Percentiles rank a stretch among this genome's conserved stretches.
Conservation (phyloP, 1,140 invertebrate genomes). For the Hypothenemus hampei region DNA sequence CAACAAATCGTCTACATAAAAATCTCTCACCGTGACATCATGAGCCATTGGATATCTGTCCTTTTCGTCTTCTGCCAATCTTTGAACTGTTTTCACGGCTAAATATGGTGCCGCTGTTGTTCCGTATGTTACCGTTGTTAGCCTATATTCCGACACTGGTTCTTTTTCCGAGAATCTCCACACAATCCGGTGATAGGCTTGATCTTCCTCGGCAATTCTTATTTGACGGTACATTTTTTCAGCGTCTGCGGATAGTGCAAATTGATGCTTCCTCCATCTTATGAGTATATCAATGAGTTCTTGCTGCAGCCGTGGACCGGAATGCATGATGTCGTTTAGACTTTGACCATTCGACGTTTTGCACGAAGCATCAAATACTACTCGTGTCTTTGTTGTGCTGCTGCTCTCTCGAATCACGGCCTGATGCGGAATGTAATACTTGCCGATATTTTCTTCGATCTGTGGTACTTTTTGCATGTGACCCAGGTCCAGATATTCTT, state of each 20-base stretch:
- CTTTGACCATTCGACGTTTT: conserved; percentile 32
- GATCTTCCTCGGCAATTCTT: conserved; percentile 36
- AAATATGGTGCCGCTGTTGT: conserved; percentile 37
- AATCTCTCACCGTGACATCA: conserved; percentile 39
- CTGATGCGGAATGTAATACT: conserved; percentile 44
- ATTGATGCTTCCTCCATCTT: conserved; percentile 42
- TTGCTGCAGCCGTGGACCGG: conserved; percentile 35
- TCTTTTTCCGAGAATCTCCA: conserved; percentile 33
- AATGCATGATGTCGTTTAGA: conserved; percentile 34
- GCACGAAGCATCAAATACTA: conserved; percentile 42
- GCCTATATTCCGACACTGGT: conserved; percentile 29
- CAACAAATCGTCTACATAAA: conserved; percentile 49
- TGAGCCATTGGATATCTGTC: conserved; percentile 28
- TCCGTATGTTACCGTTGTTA: conserved; percentile 40
- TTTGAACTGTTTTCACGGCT: too few species aligned
- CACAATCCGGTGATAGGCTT: conserved; percentile 29
- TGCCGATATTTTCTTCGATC: background rate
- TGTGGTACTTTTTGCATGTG: conserved; percentile 35
- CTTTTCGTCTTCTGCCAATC: too few species aligned
- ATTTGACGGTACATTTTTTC: conserved; percentile 46
- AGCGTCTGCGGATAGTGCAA: conserved; percentile 46
- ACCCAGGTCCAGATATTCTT: conserved; percentile 36
- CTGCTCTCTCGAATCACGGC: conserved; percentile 34
- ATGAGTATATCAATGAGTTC: conserved; percentile 41
- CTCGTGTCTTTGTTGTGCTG: conserved; percentile 37